These are phyloP conservation scores for Python bivittatus DNA, from an alignment of 2,113 vertebrate genomes.

Conservation along the genomic window DNA sequence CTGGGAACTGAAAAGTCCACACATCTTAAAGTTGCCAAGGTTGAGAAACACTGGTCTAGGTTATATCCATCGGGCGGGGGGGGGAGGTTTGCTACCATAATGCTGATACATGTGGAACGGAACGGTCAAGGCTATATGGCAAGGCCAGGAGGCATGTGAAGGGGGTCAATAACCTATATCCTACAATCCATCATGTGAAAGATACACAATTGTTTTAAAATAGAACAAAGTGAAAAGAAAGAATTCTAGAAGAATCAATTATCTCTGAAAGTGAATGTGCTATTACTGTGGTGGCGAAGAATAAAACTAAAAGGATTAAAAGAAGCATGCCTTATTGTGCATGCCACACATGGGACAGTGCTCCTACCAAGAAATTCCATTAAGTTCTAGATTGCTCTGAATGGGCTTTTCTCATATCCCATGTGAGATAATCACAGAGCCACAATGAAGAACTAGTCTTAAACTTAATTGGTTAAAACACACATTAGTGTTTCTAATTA, in stretches of 20 bases:
- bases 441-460: background rate
- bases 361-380: background rate
- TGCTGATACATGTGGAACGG: background rate
- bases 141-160: background rate
- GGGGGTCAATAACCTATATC: background rate
- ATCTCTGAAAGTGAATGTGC: background rate
- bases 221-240: background rate
- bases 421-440: background rate
- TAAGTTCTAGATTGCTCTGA: background rate
- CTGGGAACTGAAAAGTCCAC: too few species aligned
- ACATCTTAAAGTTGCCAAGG: too few species aligned
- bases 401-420: background rate
- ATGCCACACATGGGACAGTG: background rate
- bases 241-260: background rate
- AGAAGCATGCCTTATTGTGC: background rate
- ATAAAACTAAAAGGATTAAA: background rate
- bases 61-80: background rate
- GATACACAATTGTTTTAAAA: background rate
- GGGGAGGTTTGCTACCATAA: background rate
- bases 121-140: background rate
- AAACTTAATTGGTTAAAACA: background rate
- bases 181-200: background rate
- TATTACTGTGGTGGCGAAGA: background rate
- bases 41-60: too few species aligned
- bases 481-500: background rate